Conservation (phyloP, 2,113 vertebrate genomes). For the Indicator maculatus region DNA sequence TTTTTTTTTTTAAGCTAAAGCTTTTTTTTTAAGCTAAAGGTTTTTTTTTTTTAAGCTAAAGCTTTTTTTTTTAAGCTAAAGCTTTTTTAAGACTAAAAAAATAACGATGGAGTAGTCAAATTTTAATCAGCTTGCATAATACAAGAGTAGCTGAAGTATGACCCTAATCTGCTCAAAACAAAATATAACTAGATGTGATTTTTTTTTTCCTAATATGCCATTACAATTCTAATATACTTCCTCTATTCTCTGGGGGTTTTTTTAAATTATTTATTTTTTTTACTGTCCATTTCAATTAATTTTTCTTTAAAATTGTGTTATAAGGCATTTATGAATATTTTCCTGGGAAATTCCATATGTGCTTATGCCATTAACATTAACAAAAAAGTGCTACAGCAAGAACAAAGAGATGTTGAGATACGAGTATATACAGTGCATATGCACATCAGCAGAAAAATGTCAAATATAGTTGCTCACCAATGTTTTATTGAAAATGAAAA, state of each 20-base stretch:
- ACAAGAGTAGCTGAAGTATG: neutral
- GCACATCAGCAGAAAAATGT: neutral
- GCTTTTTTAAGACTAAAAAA: neutral
- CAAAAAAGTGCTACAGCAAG: neutral
- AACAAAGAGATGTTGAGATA: neutral
- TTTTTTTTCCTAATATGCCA: neutral
- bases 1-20: neutral
- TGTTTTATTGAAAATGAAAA: neutral
- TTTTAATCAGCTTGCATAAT: neutral
- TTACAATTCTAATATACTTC: neutral
- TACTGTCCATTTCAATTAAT: neutral
- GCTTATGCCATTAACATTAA: neutral
- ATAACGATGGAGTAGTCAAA: neutral
- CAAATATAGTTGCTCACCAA: neutral
- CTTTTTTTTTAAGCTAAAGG: no score
- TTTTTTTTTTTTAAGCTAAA: no score
- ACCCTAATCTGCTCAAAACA: neutral
- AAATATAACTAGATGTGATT: neutral
- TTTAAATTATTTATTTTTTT: neutral
- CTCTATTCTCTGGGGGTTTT: neutral
- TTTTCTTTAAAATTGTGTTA: neutral
- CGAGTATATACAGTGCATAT: accelerated
- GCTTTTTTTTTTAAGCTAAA: no score
- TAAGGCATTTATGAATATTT: neutral
- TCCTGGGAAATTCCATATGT: neutral